Percentiles rank a stretch among this genome's conserved stretches.
Evolutionary conservation across 2,113 vertebrate species (phyloP).

Genomic region (Pterocles orientalis): DNA sequence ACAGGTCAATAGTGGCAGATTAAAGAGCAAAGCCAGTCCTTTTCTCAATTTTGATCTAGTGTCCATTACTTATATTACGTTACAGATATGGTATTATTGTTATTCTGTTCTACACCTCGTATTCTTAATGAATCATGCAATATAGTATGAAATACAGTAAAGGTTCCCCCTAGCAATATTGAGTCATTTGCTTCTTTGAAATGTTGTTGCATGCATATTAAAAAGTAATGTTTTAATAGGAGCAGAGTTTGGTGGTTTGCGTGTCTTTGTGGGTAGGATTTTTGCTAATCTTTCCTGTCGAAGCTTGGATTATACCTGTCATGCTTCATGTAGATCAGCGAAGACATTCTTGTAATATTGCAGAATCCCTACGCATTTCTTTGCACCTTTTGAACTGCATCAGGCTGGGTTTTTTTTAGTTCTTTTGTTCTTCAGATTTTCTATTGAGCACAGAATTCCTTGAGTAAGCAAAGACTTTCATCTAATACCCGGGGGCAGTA

Average conservation of each 20-base stretch:
- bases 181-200: not conserved
- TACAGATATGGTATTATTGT: not conserved
- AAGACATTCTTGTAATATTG: conserved; percentile 12
- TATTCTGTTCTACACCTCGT: not conserved
- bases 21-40: not conserved
- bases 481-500: not conserved
- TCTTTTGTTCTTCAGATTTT: conserved; percentile 57
- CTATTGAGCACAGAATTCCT: conserved; percentile 35
- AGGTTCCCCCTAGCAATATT: not conserved
- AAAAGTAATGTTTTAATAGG: not conserved
- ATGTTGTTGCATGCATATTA: not conserved
- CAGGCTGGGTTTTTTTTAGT: not conserved
- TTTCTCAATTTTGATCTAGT: not conserved
- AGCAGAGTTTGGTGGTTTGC: not conserved
- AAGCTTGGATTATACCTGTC: conserved; percentile 42
- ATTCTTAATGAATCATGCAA: not conserved
- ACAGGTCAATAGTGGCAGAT: not conserved
- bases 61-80: not conserved
- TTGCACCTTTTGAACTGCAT: conserved; percentile 34
- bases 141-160: not conserved
- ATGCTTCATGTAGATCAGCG: conserved; percentile 17
- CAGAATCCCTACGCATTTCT: conserved; percentile 26
- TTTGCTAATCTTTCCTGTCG: conserved; percentile 24
- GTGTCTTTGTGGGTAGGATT: conserved; percentile 17
- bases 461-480: conserved; percentile 38